Conservation (phyloP, 2,888 invertebrate species). For the Cosmia pyralina region DNA sequence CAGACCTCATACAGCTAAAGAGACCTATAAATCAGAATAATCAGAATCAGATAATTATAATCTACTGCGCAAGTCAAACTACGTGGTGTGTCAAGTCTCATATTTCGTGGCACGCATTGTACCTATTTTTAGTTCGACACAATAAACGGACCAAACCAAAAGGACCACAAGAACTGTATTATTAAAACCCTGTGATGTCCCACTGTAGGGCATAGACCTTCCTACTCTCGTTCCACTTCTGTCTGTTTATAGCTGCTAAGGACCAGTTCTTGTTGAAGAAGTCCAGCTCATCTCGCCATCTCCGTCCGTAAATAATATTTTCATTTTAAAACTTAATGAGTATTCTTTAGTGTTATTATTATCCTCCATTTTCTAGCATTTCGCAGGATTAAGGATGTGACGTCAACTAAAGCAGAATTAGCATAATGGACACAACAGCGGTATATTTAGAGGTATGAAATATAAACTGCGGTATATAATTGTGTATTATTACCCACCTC, state of each 20-base stretch:
- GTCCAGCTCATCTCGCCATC: too few species aligned
- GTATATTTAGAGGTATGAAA: slow-evolving; percentile 43
- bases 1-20: too few species aligned
- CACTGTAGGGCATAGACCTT: too few species aligned
- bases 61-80: too few species aligned
- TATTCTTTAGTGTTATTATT: slow-evolving; percentile 15
- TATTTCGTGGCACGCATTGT: too few species aligned
- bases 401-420: slow-evolving; percentile 45
- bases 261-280: too few species aligned
- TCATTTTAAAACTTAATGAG: slow-evolving; percentile 20
- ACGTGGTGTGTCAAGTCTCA: too few species aligned
- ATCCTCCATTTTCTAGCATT: slow-evolving; percentile 10
- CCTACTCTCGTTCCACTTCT: too few species aligned
- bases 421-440: slow-evolving; percentile 46
- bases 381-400: slow-evolving; percentile 36
- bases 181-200: too few species aligned
- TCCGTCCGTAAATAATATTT: background rate
- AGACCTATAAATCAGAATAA: too few species aligned
- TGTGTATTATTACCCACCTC: slow-evolving; percentile 37
- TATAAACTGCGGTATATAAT: slow-evolving; percentile 45
- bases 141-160: background rate
- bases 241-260: too few species aligned
- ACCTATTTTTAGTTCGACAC: background rate
- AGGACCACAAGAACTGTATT: background rate
- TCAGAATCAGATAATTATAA: too few species aligned